A percentile compares a stretch with the other conserved stretches of the same genome.
phyloP scores from a whole-genome alignment of 2,888 invertebrate genomes.

The Listrodromus nycthemerus region DNA sequence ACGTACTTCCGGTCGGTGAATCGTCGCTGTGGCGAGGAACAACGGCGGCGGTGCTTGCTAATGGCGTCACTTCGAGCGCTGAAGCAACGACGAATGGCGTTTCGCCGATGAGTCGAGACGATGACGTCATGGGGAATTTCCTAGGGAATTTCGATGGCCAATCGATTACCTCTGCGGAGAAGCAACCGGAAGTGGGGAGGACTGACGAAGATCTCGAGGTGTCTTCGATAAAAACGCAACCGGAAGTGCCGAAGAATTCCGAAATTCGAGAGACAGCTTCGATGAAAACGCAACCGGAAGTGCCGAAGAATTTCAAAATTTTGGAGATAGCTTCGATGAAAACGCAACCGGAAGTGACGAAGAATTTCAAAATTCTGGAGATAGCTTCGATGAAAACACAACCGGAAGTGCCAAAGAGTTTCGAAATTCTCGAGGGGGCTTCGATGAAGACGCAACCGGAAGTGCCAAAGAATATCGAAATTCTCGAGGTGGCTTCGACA shows the following conservation, averaged over 20 bases:
- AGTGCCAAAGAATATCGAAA: not conserved
- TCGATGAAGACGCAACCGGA: too few species aligned
- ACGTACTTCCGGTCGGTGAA: slow-evolving; percentile 32
- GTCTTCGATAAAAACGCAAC: too few species aligned
- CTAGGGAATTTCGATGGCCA: not conserved
- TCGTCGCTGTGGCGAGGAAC: slow-evolving; percentile 23
- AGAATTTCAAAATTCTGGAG: not conserved
- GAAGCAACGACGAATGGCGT: slow-evolving; percentile 4
- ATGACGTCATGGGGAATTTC: slow-evolving; percentile 10
- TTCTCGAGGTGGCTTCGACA: not conserved
- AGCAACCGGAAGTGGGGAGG: not conserved
- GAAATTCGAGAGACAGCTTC: not conserved
- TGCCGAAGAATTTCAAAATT: not conserved
- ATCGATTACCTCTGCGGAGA: not conserved
- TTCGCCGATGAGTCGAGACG: slow-evolving; percentile 10
- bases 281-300: slow-evolving; percentile 4
- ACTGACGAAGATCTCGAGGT: not conserved
- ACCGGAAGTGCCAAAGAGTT: not conserved
- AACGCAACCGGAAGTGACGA: not conserved
- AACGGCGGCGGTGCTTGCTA: not conserved
- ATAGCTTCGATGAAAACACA: not conserved
- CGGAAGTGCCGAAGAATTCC: too few species aligned
- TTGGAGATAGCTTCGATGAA: not conserved
- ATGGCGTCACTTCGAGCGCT: not conserved
- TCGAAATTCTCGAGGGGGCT: not conserved